A percentile compares a stretch with the other conserved stretches of the same genome.
These are phyloP conservation scores for Emydocephalus ijimae DNA, from an alignment of 2,113 vertebrate genomes.

Conservation along the genomic window DNA sequence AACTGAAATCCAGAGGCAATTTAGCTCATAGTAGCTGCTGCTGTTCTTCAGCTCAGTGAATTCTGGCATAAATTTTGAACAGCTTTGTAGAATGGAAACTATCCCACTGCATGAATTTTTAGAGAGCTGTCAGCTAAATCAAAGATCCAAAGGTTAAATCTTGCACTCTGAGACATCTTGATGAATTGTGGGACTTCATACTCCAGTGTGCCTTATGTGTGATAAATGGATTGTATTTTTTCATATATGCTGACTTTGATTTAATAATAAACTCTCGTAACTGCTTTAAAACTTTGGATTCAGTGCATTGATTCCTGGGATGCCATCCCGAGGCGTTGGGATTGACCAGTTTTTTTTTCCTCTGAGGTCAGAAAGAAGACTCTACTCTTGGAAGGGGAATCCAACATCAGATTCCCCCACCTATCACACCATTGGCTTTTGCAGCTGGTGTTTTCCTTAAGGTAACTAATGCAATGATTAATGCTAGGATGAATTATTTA, in stretches of 20 bases:
- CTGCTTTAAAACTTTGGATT: conserved; percentile 40
- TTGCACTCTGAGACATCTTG: conserved; percentile 32
- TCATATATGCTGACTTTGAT: conserved; percentile 26
- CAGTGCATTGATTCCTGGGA: not conserved
- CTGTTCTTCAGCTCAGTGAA: conserved; percentile 27
- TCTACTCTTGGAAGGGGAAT: not conserved
- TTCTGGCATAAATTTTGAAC: conserved; percentile 46
- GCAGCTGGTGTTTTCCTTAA: not conserved
- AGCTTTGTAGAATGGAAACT: conserved; percentile 22
- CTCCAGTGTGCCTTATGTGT: conserved; percentile 31
- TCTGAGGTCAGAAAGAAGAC: not conserved
- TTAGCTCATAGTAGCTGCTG: conserved; percentile 35
- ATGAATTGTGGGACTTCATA: conserved; percentile 43
- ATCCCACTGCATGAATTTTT: conserved; percentile 48
- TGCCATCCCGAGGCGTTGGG: not conserved
- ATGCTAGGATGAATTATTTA: not conserved
- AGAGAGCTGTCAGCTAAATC: conserved; percentile 53
- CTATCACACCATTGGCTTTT: not conserved
- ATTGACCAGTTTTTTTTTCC: not conserved
- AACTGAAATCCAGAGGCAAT: conserved; percentile 39
- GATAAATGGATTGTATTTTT: conserved; percentile 37
- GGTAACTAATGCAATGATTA: not conserved
- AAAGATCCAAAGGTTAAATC: conserved; percentile 52
- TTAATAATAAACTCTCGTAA: conserved; percentile 14
- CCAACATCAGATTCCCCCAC: not conserved